These are phyloP conservation scores for Lasioglossum baleicum DNA, from an alignment of 1,140 invertebrate species.

Conservation along the genomic window DNA sequence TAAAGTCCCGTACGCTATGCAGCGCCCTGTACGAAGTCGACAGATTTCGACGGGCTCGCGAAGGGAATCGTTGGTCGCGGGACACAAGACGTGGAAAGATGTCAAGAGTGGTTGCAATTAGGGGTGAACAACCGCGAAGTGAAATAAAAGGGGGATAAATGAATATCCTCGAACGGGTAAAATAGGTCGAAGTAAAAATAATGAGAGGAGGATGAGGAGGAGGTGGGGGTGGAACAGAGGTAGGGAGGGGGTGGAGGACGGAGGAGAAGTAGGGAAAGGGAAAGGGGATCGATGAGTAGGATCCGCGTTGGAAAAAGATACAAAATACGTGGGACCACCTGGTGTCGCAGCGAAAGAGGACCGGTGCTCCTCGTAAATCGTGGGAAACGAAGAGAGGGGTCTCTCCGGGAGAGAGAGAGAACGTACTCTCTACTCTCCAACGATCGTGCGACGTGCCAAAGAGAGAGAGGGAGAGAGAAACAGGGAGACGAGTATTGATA, in stretches of 20 bases:
- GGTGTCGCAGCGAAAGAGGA: neutral
- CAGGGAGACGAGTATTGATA: conserved; percentile 26
- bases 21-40: too few relatives aligned
- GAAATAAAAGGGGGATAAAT: conserved; percentile 40
- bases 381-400: conserved; percentile 14
- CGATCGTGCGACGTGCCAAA: neutral
- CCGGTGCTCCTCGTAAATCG: conserved; percentile 7
- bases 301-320: neutral
- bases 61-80: too few relatives aligned
- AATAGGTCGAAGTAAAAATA: conserved; percentile 44
- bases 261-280: neutral
- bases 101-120: conserved; percentile 36
- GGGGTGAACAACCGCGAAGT: conserved; percentile 2
- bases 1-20: too few relatives aligned
- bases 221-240: neutral
- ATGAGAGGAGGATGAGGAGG: conserved; percentile 1
- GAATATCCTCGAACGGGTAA: conserved; percentile 28
- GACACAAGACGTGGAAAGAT: neutral
- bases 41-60: too few relatives aligned
- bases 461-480: neutral
- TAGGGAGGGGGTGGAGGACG: neutral
- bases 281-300: conserved; percentile 33
- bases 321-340: neutral
- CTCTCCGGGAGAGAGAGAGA: too few relatives aligned
- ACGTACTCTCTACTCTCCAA: too few relatives aligned